Base-by-base conservation (phyloP, 1,140 invertebrate genomes). In the Scaptomyza hsui region DNA sequence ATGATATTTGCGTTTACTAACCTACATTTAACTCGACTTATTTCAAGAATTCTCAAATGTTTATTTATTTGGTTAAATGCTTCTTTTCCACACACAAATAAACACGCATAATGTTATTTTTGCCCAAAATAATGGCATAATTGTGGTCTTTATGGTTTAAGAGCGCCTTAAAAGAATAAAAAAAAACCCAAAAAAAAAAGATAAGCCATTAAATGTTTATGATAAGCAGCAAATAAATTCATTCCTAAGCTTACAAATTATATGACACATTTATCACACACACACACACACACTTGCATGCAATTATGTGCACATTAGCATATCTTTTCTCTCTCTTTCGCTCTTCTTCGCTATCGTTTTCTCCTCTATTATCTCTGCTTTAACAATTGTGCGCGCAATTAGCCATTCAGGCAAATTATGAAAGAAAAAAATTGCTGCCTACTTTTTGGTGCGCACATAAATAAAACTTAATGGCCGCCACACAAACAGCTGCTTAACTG, bases 401-500 rank as follows among this genome's bases (percentile, higher is more conserved):
- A 80, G 77, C 67, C 57, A 72, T 67, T 59, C 42, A 45, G 60
- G 56, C 65, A 29, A 29, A 29, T 29, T 29, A 29, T 10, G 60
- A 61, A 72, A 75, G 10, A 13, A 42, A 49, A 51, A 63, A 51
- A 41, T n/a, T 48, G 32, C 15, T 39, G 48, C 53, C 26, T 21
- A 48, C 35, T 52, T 51, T 51, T 53, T 18, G 47, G 49, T n/a
- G n/a, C 21, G 79, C 72, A 63, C 76, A 86, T 85, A 86, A 85
- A 86, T 86, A 81, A 77, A 74, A 64, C 73, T 73, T 85, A 86
- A 85, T 81, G 77, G 73, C 81, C 63, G 73, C 81, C 63, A 55
- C 65, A 74, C 62, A 77, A 77, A 74, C 81, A 86, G 72, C 67
- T 86, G 80, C 55, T 72, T 70, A 53, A 32, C 42, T 60, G 67